phyloP scores from a whole-genome alignment of 2,113 vertebrate species.

The Sisor rabdophorus region DNA sequence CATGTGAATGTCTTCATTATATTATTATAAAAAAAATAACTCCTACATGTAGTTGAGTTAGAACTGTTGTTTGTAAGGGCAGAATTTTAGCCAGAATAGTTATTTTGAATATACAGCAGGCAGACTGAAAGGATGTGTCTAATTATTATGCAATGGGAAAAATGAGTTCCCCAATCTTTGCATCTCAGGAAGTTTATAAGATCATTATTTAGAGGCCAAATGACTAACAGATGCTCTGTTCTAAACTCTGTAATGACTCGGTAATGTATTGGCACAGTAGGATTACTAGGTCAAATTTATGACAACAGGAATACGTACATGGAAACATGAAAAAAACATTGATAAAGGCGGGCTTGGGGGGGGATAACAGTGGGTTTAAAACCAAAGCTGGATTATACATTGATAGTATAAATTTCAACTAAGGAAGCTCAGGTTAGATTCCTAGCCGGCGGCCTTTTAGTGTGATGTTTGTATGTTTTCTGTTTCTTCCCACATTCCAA shows the following conservation, averaged over 20 bases:
- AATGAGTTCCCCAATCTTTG: neutral
- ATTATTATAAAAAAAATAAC: neutral
- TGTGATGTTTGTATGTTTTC: too few relatives aligned
- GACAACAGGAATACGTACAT: constrained; percentile 1
- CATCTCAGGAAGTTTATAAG: constrained; percentile 11
- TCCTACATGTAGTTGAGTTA: neutral
- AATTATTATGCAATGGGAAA: constrained; percentile 9
- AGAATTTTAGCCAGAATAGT: too few relatives aligned
- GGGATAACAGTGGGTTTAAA: neutral
- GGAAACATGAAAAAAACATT: neutral
- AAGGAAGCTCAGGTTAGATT: too few relatives aligned
- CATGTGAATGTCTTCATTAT: neutral
- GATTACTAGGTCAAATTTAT: neutral
- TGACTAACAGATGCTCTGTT: constrained; percentile 13
- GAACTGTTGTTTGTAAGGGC: neutral
- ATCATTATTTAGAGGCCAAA: neutral
- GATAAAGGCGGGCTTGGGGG: neutral
- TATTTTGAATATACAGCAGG: neutral
- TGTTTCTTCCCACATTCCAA: too few relatives aligned
- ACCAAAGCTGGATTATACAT: neutral
- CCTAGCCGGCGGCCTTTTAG: too few relatives aligned
- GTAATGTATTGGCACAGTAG: neutral
- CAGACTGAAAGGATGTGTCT: neutral
- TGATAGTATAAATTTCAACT: neutral
- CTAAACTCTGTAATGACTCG: constrained; percentile 4